Conservation (phyloP, 2,888 invertebrate species). For the Xanthorhoe spadicearia region DNA sequence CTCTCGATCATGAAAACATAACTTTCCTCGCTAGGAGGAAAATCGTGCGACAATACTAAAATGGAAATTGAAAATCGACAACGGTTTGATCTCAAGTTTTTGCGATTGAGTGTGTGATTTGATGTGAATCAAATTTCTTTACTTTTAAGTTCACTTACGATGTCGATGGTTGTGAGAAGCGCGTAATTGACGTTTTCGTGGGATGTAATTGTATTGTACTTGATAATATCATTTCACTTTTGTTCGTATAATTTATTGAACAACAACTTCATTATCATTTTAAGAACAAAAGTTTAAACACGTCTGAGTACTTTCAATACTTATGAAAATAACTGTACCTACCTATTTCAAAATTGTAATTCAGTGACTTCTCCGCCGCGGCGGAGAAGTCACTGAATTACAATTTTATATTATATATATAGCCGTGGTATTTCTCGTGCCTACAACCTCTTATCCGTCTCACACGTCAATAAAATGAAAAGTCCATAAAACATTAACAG, state of each 20-base stretch:
- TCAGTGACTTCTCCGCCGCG: too few species aligned
- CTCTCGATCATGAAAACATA: conserved; percentile 55
- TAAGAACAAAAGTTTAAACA: too few species aligned
- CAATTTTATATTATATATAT: too few species aligned
- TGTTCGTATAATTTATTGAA: background rate
- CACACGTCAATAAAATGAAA: conserved; percentile 28
- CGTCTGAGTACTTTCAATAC: too few species aligned
- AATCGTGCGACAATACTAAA: conserved; percentile 45
- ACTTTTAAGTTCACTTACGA: conserved; percentile 13
- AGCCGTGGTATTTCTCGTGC: conserved; percentile 1
- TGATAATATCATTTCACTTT: background rate
- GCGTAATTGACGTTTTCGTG: background rate
- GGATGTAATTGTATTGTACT: background rate
- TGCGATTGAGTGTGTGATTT: conserved; percentile 12
- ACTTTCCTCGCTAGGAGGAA: conserved; percentile 60
- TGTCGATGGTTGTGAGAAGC: background rate
- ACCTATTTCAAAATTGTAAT: too few species aligned
- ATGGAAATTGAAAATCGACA: conserved; percentile 32
- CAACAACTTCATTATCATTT: too few species aligned
- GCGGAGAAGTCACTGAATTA: too few species aligned
- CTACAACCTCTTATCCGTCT: conserved; percentile 7
- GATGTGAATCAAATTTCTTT: conserved; percentile 14
- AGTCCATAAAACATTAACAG: conserved; percentile 36
- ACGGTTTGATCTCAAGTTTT: conserved; percentile 18
- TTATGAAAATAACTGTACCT: too few species aligned